Conservation (phyloP, 2,797 vertebrate species). For the Neosilurus hyrtlii region DNA sequence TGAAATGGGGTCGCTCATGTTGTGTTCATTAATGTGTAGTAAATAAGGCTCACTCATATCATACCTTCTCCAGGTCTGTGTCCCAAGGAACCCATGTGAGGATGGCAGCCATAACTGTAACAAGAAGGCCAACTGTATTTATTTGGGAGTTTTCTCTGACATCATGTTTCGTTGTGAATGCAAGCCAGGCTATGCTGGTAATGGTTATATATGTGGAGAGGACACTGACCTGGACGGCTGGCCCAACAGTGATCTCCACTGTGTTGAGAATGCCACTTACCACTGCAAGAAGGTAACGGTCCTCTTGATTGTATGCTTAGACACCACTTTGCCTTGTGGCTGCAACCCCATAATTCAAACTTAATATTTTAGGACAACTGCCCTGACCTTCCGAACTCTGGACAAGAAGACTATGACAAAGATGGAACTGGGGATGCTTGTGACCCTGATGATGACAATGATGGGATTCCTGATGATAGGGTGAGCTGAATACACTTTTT, state of each 20-base stretch:
- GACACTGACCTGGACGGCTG: constrained; percentile 95
- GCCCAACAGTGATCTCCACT: constrained; percentile 88
- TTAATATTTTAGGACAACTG: constrained; percentile 88
- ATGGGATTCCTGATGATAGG: constrained; percentile 91
- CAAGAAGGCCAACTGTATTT: constrained; percentile 95
- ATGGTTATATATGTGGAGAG: constrained; percentile 93
- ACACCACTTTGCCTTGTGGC: constrained; percentile 49
- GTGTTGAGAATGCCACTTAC: constrained; percentile 97
- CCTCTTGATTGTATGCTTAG: constrained; percentile 41
- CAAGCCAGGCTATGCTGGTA: constrained; percentile 95
- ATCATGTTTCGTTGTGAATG: constrained; percentile 97
- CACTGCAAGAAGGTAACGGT: constrained; percentile 93
- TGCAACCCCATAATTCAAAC: constrained; percentile 53
- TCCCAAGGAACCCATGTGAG: constrained; percentile 89
- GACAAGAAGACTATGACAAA: constrained; percentile 99
- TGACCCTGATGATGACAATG: constrained; percentile 93
- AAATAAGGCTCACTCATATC: constrained; percentile 44
- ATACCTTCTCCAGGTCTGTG: constrained; percentile 80
- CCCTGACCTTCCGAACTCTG: constrained; percentile 95
- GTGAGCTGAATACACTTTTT: constrained; percentile 73
- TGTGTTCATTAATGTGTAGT: background rate
- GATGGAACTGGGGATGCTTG: constrained; percentile 96
- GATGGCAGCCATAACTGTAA: constrained; percentile 94
- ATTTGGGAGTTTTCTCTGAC: constrained; percentile 91
- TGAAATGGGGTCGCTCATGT: background rate